Percentiles rank a stretch among this genome's conserved stretches.
Conservation (phyloP, 2,113 vertebrate species). For the Camelus dromedarius region DNA sequence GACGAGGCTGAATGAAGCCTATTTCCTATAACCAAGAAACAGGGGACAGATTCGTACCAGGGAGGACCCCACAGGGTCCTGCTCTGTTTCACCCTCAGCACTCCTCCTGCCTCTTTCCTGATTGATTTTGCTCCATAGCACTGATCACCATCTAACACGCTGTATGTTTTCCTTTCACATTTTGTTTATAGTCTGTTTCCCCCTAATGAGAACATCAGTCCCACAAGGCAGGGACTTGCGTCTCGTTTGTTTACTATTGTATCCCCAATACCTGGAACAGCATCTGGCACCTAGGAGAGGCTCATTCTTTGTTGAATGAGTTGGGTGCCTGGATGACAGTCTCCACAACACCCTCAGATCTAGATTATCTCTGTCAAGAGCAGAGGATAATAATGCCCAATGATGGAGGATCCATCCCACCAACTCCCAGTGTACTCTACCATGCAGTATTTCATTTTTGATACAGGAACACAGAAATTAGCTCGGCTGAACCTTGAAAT, state of each 20-base stretch:
- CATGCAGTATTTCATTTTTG: background rate
- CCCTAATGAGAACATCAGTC: background rate
- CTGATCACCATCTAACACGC: background rate
- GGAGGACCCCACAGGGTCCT: no score
- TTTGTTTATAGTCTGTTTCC: background rate
- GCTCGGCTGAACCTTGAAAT: background rate
- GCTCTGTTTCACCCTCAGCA: no score
- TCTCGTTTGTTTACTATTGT: background rate
- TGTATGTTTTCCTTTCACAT: no score
- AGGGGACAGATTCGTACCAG: no score
- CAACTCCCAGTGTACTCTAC: background rate
- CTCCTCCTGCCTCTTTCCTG: rapidly evolving
- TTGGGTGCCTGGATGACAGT: background rate
- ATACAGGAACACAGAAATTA: background rate
- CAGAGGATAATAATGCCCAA: background rate
- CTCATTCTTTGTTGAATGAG: background rate
- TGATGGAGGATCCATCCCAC: background rate
- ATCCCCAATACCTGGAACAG: background rate
- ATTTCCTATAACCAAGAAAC: no score
- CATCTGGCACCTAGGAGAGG: background rate
- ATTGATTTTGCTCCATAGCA: no score
- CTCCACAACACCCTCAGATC: background rate
- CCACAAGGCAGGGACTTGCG: rapidly evolving
- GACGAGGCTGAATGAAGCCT: no score
- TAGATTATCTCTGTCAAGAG: background rate